Evolutionary conservation across 1,140 invertebrate species (phyloP).

Genomic region (Drosophila carrolli): DNA sequence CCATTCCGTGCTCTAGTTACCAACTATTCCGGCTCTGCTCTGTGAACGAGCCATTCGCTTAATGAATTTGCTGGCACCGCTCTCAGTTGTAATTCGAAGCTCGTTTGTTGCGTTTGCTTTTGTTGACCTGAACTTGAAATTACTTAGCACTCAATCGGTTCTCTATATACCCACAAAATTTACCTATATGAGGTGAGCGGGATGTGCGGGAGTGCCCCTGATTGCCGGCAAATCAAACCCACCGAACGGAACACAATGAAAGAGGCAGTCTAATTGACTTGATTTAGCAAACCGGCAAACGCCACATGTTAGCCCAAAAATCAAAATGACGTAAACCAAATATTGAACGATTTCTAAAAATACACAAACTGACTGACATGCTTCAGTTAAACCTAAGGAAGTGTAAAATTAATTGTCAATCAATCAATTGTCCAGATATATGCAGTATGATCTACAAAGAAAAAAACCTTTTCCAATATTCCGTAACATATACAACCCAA

Average conservation of each 20-base stretch:
- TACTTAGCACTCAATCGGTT: slow-evolving; percentile 22
- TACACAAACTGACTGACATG: neutral
- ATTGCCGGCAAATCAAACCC: slow-evolving; percentile 51
- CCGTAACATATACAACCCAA: neutral
- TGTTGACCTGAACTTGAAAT: slow-evolving; percentile 75
- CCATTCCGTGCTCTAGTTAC: slow-evolving; percentile 72
- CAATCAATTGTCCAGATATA: neutral
- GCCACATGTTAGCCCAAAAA: slow-evolving; percentile 28
- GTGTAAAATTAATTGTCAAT: neutral
- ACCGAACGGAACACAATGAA: slow-evolving; percentile 33
- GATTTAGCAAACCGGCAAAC: slow-evolving; percentile 27
- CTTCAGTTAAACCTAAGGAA: neutral
- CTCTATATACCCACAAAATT: slow-evolving; percentile 21
- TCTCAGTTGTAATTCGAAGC: slow-evolving; percentile 80
- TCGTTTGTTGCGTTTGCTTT: slow-evolving; percentile 76
- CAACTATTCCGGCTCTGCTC: slow-evolving; percentile 44
- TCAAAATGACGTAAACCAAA: slow-evolving; percentile 36
- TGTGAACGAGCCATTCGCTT: slow-evolving; percentile 46
- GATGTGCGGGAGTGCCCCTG: slow-evolving; percentile 22
- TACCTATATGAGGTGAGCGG: slow-evolving; percentile 45
- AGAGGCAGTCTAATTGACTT: slow-evolving; percentile 31
- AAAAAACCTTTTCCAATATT: neutral
- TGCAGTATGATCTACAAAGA: too few relatives aligned
- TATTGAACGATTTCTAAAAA: slow-evolving; percentile 35
- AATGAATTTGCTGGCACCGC: slow-evolving; percentile 65